phyloP scores from a whole-genome alignment of 2,113 vertebrate genomes.

The Paramormyrops kingsleyae region DNA sequence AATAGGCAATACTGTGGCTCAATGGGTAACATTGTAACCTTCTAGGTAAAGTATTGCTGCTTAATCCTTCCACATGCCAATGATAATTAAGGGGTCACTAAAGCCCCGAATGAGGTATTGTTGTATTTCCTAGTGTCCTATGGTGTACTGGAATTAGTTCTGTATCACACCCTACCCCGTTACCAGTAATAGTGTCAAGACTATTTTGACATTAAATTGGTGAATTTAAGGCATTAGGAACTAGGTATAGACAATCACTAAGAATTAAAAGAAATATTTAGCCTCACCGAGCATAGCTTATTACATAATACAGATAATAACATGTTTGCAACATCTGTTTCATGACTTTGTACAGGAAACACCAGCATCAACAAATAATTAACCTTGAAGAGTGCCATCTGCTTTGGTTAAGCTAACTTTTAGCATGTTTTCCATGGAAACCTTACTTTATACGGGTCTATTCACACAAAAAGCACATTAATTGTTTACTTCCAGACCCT shows the following conservation, averaged over 20 bases:
- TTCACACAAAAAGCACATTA: neutral
- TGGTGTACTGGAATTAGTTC: neutral
- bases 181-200: neutral
- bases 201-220: neutral
- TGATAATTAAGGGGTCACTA: neutral
- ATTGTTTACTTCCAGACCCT: neutral
- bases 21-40: neutral
- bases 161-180: neutral
- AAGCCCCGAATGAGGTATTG: neutral
- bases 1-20: neutral
- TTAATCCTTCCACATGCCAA: neutral
- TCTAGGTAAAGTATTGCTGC: neutral
- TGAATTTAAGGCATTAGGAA: neutral
- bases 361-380: neutral
- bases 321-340: neutral
- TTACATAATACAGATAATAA: neutral
- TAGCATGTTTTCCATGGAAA: neutral
- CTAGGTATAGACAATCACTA: neutral
- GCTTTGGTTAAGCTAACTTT: neutral
- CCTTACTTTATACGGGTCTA: neutral
- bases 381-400: neutral
- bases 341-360: neutral
- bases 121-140: neutral
- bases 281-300: neutral
- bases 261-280: neutral